These are phyloP conservation scores for Drymonia ruficornis DNA, from an alignment of 2,888 invertebrate genomes.

Conservation along the genomic window DNA sequence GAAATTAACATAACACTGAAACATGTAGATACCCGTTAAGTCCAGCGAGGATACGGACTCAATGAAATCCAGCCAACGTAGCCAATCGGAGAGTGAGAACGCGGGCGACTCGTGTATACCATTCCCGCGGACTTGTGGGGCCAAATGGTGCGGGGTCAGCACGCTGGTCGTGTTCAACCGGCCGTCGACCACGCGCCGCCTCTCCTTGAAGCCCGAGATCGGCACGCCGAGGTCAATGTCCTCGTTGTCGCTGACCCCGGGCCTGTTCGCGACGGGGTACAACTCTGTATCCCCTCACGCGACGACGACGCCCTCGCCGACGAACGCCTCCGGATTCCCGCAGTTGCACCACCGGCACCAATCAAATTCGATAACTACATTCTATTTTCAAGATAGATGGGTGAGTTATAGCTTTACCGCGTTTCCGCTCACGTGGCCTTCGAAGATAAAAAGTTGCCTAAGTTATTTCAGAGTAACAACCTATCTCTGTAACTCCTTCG, in stretches of 20 bases:
- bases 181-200: slow-evolving; percentile 87
- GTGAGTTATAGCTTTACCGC: slow-evolving; percentile 67
- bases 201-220: slow-evolving; percentile 88
- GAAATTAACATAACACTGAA: too few relatives aligned
- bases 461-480: too few relatives aligned
- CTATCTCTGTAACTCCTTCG: too few relatives aligned
- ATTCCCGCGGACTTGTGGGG: slow-evolving; percentile 97
- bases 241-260: slow-evolving; percentile 69
- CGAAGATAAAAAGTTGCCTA: too few relatives aligned
- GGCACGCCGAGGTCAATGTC: slow-evolving; percentile 88
- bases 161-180: slow-evolving; percentile 94
- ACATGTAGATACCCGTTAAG: slow-evolving; percentile 81
- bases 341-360: slow-evolving; percentile 80
- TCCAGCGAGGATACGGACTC: slow-evolving; percentile 81
- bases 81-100: slow-evolving; percentile 79
- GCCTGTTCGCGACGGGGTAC: slow-evolving; percentile 65
- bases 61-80: slow-evolving; percentile 76
- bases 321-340: slow-evolving; percentile 76
- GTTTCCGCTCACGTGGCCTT: too few relatives aligned
- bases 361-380: slow-evolving; percentile 88
- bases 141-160: slow-evolving; percentile 95
- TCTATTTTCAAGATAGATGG: slow-evolving; percentile 91
- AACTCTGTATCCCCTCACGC: slow-evolving; percentile 77
- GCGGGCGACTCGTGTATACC: slow-evolving; percentile 93
- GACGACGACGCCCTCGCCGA: slow-evolving; percentile 80